Base-by-base conservation (phyloP, 2,113 vertebrate species). In the Sinocyclocheilus maitianheensis region DNA sequence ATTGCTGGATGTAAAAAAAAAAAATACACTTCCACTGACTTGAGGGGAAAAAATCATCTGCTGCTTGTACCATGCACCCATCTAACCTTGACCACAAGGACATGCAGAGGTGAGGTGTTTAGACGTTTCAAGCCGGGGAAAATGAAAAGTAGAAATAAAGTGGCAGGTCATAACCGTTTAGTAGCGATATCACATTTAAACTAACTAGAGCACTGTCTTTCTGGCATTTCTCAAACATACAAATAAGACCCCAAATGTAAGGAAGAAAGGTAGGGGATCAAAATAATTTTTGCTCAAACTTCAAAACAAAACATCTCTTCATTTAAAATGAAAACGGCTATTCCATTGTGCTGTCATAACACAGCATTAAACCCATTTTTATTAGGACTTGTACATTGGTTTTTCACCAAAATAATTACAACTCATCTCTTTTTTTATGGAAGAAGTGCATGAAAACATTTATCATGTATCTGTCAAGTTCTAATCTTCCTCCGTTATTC, bases 51-150 rank as follows among this genome's bases (percentile, higher is more conserved):
- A 92, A 96, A 96, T 95, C 91, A 95, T 96, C 97, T 96, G 96
- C 97, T 96, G 96, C 95, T 96, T 97, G 95, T 92, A 97, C 97
- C 98, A 99, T 99, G 98, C 97, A 99, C 96, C 96, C 97, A 96
- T 97, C 97, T 96, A 96, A 97, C 96, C 96, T 97, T 97, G 97
- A 97, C 97, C 97, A 97, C 96, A 97, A 95, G 94, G 92, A 97
- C 97, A 99, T 99, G 97, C 98, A 99, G 96, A 97, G 91, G 93
- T 91, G 91, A 94, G 95, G 91, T 95, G 95, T 94, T 94, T 88
- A 91, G 91, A 94, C 91, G 90, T 94, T 93, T 95, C 94, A 94
- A 95, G 94, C 92, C 87, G 89, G 92, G 81, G 48, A 51, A 86
- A 87, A 90, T 65, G 37, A 65, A 90, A 87, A 46, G 40, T 72